phyloP scores from a whole-genome alignment of 2,113 vertebrate genomes.

The Riparia riparia region DNA sequence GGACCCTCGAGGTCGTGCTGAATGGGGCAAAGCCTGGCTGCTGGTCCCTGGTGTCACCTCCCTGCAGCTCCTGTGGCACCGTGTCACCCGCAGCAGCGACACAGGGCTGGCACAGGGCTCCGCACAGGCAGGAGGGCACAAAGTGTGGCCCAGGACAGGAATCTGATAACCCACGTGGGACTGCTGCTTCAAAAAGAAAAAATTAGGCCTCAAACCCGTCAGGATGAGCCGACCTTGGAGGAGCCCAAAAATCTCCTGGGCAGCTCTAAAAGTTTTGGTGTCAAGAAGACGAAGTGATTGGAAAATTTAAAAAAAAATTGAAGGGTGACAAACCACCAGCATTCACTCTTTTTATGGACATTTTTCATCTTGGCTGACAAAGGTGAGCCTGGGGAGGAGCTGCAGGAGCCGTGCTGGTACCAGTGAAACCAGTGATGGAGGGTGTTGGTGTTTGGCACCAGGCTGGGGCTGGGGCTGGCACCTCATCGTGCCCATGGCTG shows the following conservation, averaged over 20 bases:
- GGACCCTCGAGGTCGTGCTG: neutral
- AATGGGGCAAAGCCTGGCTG: neutral
- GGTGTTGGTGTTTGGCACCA: neutral
- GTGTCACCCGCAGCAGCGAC: rapidly evolving
- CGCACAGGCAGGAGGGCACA: neutral
- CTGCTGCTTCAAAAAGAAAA: neutral
- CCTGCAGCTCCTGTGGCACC: neutral
- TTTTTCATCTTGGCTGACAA: neutral
- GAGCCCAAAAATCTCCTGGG: neutral
- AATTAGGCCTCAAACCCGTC: rapidly evolving
- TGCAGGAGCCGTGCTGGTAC: neutral
- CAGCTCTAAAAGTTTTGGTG: neutral
- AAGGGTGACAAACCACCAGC: neutral
- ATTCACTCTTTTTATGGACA: neutral
- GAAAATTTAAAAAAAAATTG: too few species aligned
- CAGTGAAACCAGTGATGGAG: neutral
- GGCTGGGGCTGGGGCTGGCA: neutral
- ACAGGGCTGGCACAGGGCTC: neutral
- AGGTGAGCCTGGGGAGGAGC: neutral
- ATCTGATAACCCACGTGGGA: rapidly evolving
- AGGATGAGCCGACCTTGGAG: neutral
- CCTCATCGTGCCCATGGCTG: rapidly evolving
- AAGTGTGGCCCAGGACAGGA: neutral
- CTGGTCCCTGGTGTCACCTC: neutral
- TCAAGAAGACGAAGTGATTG: neutral